phyloP scores from a whole-genome alignment of 2,888 invertebrate species.

The Drosophila kambysellisi region DNA sequence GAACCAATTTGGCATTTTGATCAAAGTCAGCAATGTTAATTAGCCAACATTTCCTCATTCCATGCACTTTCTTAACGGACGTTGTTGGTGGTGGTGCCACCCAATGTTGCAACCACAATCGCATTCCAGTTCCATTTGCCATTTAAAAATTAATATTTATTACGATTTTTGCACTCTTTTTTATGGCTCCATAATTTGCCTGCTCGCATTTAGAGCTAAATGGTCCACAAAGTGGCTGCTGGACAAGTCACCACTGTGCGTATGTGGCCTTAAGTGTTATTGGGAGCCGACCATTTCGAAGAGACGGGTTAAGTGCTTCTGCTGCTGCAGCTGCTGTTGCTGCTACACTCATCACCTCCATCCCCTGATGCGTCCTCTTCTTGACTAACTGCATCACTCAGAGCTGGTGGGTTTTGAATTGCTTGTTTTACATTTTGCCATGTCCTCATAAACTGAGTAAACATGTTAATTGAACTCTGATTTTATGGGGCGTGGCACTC shows the following conservation, averaged over 20 bases:
- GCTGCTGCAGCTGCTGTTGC: background rate
- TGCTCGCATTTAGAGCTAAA: constrained; percentile 74
- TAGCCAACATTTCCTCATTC: constrained; percentile 41
- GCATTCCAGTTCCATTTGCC: constrained; percentile 23
- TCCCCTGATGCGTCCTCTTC: background rate
- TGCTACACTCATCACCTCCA: background rate
- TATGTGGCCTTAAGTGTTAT: constrained; percentile 73
- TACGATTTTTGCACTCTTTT: constrained; percentile 48
- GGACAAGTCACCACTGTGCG: constrained; percentile 30
- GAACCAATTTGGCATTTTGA: constrained; percentile 32
- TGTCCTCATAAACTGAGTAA: constrained; percentile 58
- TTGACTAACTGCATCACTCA: constrained; percentile 37
- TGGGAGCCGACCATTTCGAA: constrained; percentile 44
- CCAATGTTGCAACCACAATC: constrained; percentile 16
- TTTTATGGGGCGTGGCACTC: constrained; percentile 48
- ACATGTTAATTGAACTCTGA: constrained; percentile 70
- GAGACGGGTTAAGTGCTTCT: constrained; percentile 48
- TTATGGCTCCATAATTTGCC: constrained; percentile 70
- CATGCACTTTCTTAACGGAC: constrained; percentile 25
- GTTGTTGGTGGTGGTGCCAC: background rate
- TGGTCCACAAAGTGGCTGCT: constrained; percentile 67
- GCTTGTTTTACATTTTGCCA: constrained; percentile 60
- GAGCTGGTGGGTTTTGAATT: constrained; percentile 31
- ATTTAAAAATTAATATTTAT: constrained; percentile 66
- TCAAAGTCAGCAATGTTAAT: constrained; percentile 37